Percentiles rank a stretch among this genome's conserved stretches.
phyloP scores from a whole-genome alignment of 2,797 vertebrate genomes.

The Sphenodon punctatus region DNA sequence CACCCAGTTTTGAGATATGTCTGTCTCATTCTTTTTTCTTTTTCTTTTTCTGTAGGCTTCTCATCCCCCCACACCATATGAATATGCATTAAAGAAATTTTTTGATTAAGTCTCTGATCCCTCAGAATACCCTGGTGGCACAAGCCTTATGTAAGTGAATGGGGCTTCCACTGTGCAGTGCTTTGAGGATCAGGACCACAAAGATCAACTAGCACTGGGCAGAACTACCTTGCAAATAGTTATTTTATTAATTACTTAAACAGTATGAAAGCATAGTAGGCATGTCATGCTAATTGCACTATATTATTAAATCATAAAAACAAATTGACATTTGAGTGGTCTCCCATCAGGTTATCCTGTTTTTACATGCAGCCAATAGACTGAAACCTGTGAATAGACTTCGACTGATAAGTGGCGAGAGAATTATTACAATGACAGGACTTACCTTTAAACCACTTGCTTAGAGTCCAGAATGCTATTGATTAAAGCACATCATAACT shows the following conservation, averaged over 20 bases:
- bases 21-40: no score
- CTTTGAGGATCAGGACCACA: no score
- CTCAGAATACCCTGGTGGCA: no score
- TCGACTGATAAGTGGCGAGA: neutral
- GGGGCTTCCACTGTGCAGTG: no score
- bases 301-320: neutral
- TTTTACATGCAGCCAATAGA: neutral
- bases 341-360: neutral
- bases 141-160: no score
- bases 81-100: no score
- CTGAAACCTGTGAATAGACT: neutral
- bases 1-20: no score
- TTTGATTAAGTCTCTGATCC: no score
- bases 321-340: neutral
- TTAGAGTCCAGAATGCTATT: constrained; percentile 1
- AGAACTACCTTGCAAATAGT: neutral
- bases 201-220: neutral
- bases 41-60: no score
- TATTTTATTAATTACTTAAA: neutral
- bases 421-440: constrained; percentile 4
- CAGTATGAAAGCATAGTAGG: neutral
- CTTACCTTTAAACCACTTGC: constrained; percentile 4
- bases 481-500: constrained; percentile 18
- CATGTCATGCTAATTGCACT: neutral
- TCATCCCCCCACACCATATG: no score